A percentile compares a stretch with the other conserved stretches of the same genome.
These are phyloP conservation scores for Catamblyrhynchus diadema DNA, from an alignment of 2,797 vertebrate species.

Conservation along the genomic window DNA sequence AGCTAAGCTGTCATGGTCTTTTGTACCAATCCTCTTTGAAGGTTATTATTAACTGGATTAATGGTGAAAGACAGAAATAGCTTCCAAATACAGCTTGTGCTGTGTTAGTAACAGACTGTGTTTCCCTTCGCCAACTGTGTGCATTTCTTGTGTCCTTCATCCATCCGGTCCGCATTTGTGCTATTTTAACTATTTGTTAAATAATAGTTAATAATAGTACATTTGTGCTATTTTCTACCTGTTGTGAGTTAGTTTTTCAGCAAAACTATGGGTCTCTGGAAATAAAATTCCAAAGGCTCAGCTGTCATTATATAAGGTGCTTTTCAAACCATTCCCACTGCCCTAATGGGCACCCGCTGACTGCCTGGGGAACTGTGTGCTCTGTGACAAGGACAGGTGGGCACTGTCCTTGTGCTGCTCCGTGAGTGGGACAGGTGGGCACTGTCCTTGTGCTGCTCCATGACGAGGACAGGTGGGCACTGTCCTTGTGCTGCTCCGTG, in stretches of 20 bases:
- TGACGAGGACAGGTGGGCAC: too few species aligned
- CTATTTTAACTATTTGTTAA: not conserved
- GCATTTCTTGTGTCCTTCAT: not conserved
- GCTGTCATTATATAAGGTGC: not conserved
- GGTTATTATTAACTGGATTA: slow-evolving; percentile 51
- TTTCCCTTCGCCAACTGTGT: not conserved
- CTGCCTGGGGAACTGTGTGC: not conserved
- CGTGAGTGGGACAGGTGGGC: too few species aligned
- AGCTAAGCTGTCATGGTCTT: slow-evolving; percentile 18
- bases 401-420: too few species aligned
- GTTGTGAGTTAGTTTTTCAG: not conserved
- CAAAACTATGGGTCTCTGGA: not conserved
- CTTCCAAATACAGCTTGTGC: slow-evolving; percentile 11
- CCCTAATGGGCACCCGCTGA: not conserved
- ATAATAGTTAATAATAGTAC: not conserved
- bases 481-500: not conserved
- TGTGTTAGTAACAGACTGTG: not conserved
- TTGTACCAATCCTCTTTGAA: slow-evolving; percentile 53
- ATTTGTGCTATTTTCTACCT: not conserved
- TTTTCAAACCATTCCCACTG: not conserved
- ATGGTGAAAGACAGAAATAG: slow-evolving; percentile 11
- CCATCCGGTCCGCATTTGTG: not conserved
- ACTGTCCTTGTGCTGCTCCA: too few species aligned
- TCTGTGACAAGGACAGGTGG: too few species aligned
- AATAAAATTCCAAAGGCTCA: not conserved